Percentiles rank a stretch among this genome's conserved stretches.
Evolutionary conservation across 2,888 invertebrate genomes (phyloP).

Genomic region (Brachylomia viminalis): DNA sequence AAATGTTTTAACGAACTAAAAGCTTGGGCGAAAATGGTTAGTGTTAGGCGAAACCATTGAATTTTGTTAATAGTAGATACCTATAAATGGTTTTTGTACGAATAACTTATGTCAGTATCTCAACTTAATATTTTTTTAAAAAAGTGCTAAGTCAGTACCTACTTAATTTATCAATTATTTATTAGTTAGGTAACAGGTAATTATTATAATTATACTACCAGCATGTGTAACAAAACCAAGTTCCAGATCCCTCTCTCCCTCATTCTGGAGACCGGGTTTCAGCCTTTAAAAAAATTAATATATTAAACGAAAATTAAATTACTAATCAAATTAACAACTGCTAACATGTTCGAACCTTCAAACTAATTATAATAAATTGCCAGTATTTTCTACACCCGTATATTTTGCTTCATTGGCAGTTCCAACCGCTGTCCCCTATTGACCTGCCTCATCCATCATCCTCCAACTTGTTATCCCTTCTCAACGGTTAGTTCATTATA

Average conservation of each 20-base stretch:
- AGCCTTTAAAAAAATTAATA: not conserved
- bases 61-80: conserved; percentile 1
- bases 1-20: conserved; percentile 48
- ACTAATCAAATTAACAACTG: not conserved
- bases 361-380: conserved; percentile 48
- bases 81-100: not conserved
- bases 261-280: not conserved
- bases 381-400: conserved; percentile 46
- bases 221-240: not conserved
- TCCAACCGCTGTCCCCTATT: conserved; percentile 54
- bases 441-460: conserved; percentile 67
- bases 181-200: too few relatives aligned
- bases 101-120: not conserved
- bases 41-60: conserved; percentile 31
- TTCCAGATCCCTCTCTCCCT: not conserved
- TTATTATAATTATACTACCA: too few relatives aligned
- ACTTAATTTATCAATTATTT: too few relatives aligned
- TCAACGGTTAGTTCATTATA: conserved; percentile 56
- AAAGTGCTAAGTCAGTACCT: too few relatives aligned
- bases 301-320: not conserved
- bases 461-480: conserved; percentile 61
- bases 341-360: conserved; percentile 14
- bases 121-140: not conserved
- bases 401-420: conserved; percentile 45
- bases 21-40: conserved; percentile 31